phyloP scores from a whole-genome alignment of 2,113 vertebrate genomes.

The Phylloscopus whistleri region DNA sequence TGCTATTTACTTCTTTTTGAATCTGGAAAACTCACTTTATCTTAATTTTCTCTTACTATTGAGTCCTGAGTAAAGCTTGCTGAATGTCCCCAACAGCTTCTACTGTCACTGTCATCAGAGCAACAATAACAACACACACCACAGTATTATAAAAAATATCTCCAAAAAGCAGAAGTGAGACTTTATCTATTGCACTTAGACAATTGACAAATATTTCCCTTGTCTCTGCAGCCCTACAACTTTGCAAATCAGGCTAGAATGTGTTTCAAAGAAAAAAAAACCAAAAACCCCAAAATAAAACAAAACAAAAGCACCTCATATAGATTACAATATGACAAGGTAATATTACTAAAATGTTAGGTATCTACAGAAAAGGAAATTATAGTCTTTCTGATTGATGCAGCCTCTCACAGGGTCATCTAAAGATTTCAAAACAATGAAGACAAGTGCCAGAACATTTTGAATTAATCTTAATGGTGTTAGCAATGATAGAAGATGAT shows the following conservation, averaged over 20 bases:
- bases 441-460: conserved; percentile 27
- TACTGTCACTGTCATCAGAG: neutral
- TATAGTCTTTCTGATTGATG: neutral
- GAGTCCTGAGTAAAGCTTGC: neutral
- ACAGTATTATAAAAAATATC: neutral
- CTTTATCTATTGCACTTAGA: neutral
- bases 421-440: conserved; percentile 39
- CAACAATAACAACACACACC: neutral
- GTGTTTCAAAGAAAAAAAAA: neutral
- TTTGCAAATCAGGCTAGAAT: neutral
- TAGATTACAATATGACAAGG: conserved; percentile 10
- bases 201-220: neutral
- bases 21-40: neutral
- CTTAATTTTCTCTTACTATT: neutral
- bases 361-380: neutral
- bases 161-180: neutral
- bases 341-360: neutral
- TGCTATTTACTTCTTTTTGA: neutral
- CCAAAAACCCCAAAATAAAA: neutral
- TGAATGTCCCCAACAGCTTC: neutral
- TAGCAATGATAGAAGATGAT: conserved; percentile 3
- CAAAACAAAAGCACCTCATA: neutral
- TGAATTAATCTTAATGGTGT: conserved; percentile 3
- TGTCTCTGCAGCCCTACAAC: neutral
- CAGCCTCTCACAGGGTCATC: neutral